Percentiles rank a stretch among this genome's conserved stretches.
These are phyloP conservation scores for Bettongia penicillata DNA, from an alignment of 2,113 vertebrate genomes.

Conservation along the genomic window DNA sequence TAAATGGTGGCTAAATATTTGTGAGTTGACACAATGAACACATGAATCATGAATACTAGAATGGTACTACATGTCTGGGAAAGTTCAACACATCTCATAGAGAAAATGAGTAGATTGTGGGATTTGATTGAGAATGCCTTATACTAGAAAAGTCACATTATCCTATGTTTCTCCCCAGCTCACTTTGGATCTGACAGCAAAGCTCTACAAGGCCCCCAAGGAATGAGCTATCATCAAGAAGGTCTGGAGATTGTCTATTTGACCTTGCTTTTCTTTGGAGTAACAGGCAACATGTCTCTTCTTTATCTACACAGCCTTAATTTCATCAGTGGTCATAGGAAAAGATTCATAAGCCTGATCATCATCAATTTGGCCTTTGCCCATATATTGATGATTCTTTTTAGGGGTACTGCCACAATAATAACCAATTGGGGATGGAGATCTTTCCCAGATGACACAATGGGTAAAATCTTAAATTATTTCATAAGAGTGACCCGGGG, in stretches of 20 bases:
- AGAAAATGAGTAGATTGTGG: not conserved
- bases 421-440: not conserved
- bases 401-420: not conserved
- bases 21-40: not conserved
- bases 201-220: not conserved
- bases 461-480: not conserved
- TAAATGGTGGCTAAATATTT: not conserved
- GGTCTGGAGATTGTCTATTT: not conserved
- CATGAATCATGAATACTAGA: not conserved
- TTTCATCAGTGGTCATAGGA: not conserved
- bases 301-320: not conserved
- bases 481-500: not conserved
- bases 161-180: not conserved
- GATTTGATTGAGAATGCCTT: not conserved
- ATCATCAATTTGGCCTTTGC: not conserved
- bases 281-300: not conserved
- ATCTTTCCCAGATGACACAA: not conserved
- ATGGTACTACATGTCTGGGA: not conserved
- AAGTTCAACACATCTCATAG: not conserved
- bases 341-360: not conserved
- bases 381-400: not conserved
- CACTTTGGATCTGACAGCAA: not conserved
- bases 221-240: not conserved
- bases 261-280: not conserved
- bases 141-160: not conserved